Conservation (phyloP, 2,888 invertebrate genomes). For the Argynnis bischoffii region DNA sequence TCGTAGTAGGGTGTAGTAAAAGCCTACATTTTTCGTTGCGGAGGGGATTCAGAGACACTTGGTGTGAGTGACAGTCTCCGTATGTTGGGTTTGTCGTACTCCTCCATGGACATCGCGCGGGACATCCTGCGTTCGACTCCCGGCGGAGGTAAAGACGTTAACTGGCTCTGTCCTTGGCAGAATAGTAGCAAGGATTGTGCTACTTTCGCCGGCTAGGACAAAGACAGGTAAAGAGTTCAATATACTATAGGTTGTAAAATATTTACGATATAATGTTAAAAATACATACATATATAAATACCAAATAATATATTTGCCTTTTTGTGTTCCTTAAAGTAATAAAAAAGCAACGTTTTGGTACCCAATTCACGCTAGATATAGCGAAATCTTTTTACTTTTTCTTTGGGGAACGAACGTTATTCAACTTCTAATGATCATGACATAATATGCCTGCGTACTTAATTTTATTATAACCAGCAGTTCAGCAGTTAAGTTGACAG, state of each 20-base stretch:
- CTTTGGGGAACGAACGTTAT: too few relatives aligned
- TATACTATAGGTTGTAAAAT: not conserved
- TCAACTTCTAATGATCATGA: too few relatives aligned
- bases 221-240: conserved; percentile 30
- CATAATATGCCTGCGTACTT: too few relatives aligned
- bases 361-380: too few relatives aligned
- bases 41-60: conserved; percentile 63
- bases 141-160: conserved; percentile 91
- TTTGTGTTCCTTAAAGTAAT: too few relatives aligned
- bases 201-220: conserved; percentile 90
- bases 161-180: conserved; percentile 92
- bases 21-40: conserved; percentile 62
- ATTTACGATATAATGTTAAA: not conserved
- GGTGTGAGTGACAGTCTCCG: conserved; percentile 86
- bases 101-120: conserved; percentile 90
- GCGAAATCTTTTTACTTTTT: too few relatives aligned
- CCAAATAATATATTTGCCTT: too few relatives aligned
- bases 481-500: too few relatives aligned
- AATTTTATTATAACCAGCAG: too few relatives aligned
- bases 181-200: conserved; percentile 93
- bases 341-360: too few relatives aligned
- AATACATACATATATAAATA: too few relatives aligned
- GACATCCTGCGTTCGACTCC: conserved; percentile 89
- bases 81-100: conserved; percentile 91
- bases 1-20: too few relatives aligned